Base-by-base conservation (phyloP, 92 coral and sea anemone genomes). In the Heliopora coerulea region DNA sequence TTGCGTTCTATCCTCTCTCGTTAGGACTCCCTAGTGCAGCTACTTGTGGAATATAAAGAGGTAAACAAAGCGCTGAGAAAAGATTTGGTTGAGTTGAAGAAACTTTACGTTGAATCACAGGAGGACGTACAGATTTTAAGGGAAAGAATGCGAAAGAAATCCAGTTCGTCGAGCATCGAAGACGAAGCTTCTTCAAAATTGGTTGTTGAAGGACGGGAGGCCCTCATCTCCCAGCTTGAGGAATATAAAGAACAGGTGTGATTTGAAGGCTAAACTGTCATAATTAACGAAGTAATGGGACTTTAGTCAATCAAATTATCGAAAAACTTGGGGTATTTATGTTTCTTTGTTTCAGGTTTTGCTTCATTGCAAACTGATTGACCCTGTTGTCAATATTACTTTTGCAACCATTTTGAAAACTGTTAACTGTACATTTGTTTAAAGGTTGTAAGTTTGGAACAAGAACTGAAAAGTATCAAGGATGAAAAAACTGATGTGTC, bases 21-120 rank as follows among this genome's bases (percentile, higher is more conserved):
- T 24, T 54, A 32, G 7, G 75, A 92, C 88, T 89, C 96, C 3
- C 80, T 92, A 5, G 85, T 96, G 15, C 97, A 92, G 61, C 58
- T 92, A 19, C 76, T 92, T 33, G 78, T 84, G 87, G 97, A 92
- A 58, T 73, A 91, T 10, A 81, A 88, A 8, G 96, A 84, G 40
- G 96, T 86, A 33, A 92, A 89, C 86, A 90, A 92, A 49, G 96
- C 96, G 12, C 67, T 89, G 34, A 83, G 74, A 29, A 87, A 89
- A 67, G 97, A 92, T 79, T 82, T 92, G 56, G 83, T 75, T 67
- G 96, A 85, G 30, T 72, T 92, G 59, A 79, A 89, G 44, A 89
- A 73, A 64, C 84, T 92, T 63, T 92, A 92, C 82, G 73, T 75
- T 64, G 97, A 92, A 73, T 91, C 97, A 28, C 97, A 92, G 54